phyloP scores from a whole-genome alignment of 1,140 invertebrate species.

The Nephila pilipes region DNA sequence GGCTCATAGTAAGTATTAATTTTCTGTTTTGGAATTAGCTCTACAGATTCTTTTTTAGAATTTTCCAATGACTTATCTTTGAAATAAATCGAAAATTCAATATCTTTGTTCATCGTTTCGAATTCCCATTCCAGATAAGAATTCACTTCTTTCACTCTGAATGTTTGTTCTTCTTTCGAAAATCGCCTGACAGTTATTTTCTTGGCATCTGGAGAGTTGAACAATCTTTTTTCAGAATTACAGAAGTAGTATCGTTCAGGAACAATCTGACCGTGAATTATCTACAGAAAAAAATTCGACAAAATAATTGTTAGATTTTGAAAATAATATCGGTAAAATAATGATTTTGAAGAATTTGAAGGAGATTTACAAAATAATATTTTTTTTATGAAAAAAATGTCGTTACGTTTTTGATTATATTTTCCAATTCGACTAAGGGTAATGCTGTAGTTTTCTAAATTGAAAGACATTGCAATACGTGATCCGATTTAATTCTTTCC shows the following conservation, averaged over 20 bases:
- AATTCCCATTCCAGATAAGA: conserved; percentile 5
- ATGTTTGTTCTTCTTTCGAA: neutral
- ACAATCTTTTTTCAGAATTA: neutral
- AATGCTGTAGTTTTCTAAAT: too few species aligned
- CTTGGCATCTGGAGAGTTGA: neutral
- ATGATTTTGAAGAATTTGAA: too few species aligned
- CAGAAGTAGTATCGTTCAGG: conserved; percentile 88
- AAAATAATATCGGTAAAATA: too few species aligned
- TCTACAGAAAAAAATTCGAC: conserved; percentile 82
- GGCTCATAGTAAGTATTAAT: conserved; percentile 88
- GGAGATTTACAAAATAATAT: too few species aligned
- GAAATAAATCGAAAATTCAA: neutral
- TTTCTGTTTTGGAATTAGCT: conserved; percentile 86
- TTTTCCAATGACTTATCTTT: neutral
- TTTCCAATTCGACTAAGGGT: too few species aligned
- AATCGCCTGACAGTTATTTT: neutral
- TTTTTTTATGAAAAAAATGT: too few species aligned
- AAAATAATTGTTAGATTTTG: too few species aligned
- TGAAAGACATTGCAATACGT: too few species aligned
- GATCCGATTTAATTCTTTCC: too few species aligned
- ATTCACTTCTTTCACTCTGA: neutral
- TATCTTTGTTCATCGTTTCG: conserved; percentile 16
- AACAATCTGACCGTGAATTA: conserved; percentile 89
- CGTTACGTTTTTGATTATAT: too few species aligned
- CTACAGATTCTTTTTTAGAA: conserved; percentile 83